Evolutionary conservation across 2,888 invertebrate species (phyloP), one percentile per base, ranked within the genome.

Genomic region (Mesodorylaimus sp.): DNA sequence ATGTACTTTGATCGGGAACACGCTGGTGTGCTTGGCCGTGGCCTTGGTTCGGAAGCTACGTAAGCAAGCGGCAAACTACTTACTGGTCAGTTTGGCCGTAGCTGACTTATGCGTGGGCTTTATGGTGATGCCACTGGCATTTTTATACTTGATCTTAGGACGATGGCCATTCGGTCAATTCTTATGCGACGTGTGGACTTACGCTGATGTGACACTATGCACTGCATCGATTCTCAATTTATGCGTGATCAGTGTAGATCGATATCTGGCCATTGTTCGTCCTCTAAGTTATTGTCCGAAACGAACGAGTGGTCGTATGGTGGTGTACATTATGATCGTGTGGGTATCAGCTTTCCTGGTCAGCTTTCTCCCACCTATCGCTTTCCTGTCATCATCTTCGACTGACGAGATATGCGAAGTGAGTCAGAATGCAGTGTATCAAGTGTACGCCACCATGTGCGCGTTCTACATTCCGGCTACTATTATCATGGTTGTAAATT

Each of bases 401-500:
- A 52, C 56, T 10, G 69, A 70, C 48, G 50, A 57, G 7, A n/a
- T n/a, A n/a, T 91, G 89, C 70, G 75, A 80, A 52, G 89, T 93
- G 50, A 88, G 87, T 57, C 89, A 91, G 69, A 83, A 87, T 67
- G 80, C 87, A 66, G 83, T 81, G 56, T 95, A 95, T 70, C 95
- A 95, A 73, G 83, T 95, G 63, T 95, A 93, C 72, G 95, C 95
- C 54, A 75, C 74, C 16, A 60, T 73, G 32, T 68, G 41, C 41
- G 54, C 93, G 59, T 97, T 97, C 73, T 97, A 97, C 73, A 80
- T 91, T 63, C 95, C 95, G 13, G 75, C 93, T 55, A 76, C 82
- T 57, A 87, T 93, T 57, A 95, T 97, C 93, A 79, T 95, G 52
- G 79, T 87, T 59, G 88, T 97, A 42, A 95, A 97, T 71, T 87